Evolutionary conservation across 2,113 vertebrate species (phyloP), one percentile per base, ranked within the genome.

Genomic region (Pyrgilauda ruficollis): DNA sequence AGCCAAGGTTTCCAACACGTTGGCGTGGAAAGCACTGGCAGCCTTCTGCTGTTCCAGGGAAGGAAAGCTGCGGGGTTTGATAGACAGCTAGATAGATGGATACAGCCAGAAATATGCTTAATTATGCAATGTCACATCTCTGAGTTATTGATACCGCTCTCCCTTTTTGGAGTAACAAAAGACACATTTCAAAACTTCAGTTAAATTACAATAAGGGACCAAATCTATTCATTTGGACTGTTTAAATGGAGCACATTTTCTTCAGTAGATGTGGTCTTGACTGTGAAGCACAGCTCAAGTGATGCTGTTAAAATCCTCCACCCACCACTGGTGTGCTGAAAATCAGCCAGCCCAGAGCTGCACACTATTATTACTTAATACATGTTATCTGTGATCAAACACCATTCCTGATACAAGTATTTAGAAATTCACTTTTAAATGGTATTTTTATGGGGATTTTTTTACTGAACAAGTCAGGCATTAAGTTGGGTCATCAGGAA

Each of bases 151-250:
- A 80, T 76, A 92, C 93, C 58, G 43, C 70, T 75, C 69, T 82
- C 58, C 74, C n/a, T 93, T 92, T 91, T 70, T 53, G 58, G 68
- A 93, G 75, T 77, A 95, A 81, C 74, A 91, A 93, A 94, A 94
- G 55, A 72, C 30, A 63, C 93, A 80, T 95, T 83, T 76, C 96
- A 90, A 79, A 92, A 95, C 33, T 64, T 41, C 79, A 95, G 91
- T 89, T 93, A 94, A 94, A 97, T 97, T 85, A 96, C 87, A 94
- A 94, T 43, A 53, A 61, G 49, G 61, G 44, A 56, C 72, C 89
- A 91, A 75, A 72, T 77, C 61, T 91, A 56, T 90, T 95, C 81
- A 87, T 94, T 76, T 92, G 47, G 87, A 39, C 56, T 80, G 6
- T 75, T 96, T 79, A 94, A 81, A 94, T 44, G 52, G 83, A 61